Base-by-base conservation (phyloP, 2,797 vertebrate genomes). In the Cetoscarus ocellatus region DNA sequence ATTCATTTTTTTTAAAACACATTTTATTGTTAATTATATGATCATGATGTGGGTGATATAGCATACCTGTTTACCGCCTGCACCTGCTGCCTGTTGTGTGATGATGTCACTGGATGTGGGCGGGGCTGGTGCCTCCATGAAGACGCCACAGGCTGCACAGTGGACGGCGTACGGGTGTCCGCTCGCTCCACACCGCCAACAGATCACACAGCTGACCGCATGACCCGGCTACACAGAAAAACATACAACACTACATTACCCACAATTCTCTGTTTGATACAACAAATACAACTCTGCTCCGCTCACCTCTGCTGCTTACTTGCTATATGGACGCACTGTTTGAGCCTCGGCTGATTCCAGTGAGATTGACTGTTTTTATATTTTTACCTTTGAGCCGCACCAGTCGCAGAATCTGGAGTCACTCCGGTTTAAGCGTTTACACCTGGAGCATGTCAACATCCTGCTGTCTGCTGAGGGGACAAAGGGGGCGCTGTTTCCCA, bases 391-490 rank as follows among this genome's bases (percentile, higher is more conserved):
- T 58, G 92, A 85, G 59, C 96, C 96, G 34, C 95, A 97, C 95
- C 95, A 96, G 90, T 95, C 94, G 2, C 96, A 98, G 94, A 93
- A 97, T 73, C 80, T 83, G 10, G 95, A 95, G 0, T 96, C 86
- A 0, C 50, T 27, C 15, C 58, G 83, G 79, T 96, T 97, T 17
- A 82, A 10, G 0, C 86, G 83, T 7, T 75, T 81, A 84, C 96
- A 98, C 18, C 91, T 95, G 54, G 93, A 94, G 83, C 96, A 97
- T 8, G 52, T 80, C 57, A 92, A 44, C 62, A 57, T 93, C 85
- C 91, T 94, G 48, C 72, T 52, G 3, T 77, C 80, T 42, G 75
- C 84, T 57, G 67, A 75, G 3, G 73, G 82, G 0, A 56, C 53
- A 39, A 88, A 71, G 4, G 86, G 79, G 11, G 82, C 78, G 17